These are phyloP conservation scores for Malurus elegans DNA, from an alignment of 2,113 vertebrate genomes.

Conservation along the genomic window DNA sequence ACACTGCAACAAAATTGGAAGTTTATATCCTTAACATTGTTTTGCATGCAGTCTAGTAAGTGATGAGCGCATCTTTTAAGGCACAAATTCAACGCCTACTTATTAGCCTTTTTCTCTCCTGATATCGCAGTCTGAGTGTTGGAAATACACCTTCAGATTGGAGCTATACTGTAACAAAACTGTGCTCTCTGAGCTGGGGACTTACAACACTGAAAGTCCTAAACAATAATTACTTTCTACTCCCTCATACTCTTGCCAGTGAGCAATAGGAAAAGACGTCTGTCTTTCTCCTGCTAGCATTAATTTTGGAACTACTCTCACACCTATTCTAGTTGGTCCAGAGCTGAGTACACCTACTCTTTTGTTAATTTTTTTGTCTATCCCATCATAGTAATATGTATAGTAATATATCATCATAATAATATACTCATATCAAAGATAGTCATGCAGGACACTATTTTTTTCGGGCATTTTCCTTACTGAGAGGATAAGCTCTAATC, in stretches of 20 bases:
- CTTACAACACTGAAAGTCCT: not conserved
- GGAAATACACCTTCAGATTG: not conserved
- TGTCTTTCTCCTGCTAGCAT: not conserved
- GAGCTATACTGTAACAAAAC: not conserved
- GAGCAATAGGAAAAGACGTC: not conserved
- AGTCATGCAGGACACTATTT: not conserved
- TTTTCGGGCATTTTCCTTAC: not conserved
- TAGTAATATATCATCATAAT: not conserved
- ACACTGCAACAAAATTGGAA: not conserved
- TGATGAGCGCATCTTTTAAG: not conserved
- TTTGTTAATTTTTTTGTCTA: not conserved
- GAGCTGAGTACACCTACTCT: not conserved
- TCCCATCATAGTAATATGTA: not conserved
- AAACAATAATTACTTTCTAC: not conserved
- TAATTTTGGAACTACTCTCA: not conserved
- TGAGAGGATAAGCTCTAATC: not conserved
- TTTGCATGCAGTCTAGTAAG: not conserved
- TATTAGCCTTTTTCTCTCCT: not conserved
- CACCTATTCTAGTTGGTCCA: not conserved
- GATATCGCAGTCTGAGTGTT: not conserved
- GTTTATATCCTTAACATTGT: not conserved
- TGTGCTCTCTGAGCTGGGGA: not conserved
- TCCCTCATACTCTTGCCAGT: not conserved
- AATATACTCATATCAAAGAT: not conserved
- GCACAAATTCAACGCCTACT: not conserved